Evolutionary conservation across 2,113 vertebrate genomes (phyloP).

Genomic region (Centropus unirufus): DNA sequence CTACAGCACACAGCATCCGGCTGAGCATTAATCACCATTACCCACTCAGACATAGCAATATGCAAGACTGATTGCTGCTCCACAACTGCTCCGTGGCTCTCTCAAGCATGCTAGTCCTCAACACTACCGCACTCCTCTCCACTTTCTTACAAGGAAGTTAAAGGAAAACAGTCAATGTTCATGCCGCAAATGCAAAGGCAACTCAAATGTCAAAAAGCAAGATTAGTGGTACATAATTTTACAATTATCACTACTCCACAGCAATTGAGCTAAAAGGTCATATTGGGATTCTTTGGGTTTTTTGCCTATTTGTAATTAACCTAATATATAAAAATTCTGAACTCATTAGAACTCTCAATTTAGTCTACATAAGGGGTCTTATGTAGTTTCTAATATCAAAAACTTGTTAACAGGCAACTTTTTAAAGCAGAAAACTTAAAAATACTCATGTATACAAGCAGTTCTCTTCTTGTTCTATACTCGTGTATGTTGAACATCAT

Average conservation of each 20-base stretch:
- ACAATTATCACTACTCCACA: neutral
- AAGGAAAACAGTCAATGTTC: neutral
- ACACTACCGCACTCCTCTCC: neutral
- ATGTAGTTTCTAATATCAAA: no score
- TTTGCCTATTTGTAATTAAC: neutral
- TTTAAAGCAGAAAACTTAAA: neutral
- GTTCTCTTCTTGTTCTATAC: neutral
- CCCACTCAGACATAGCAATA: conserved; percentile 25
- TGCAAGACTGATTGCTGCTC: conserved; percentile 14
- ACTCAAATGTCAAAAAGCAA: neutral
- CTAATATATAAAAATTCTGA: neutral
- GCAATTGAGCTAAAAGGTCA: neutral
- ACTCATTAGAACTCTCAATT: neutral
- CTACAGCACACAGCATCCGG: neutral
- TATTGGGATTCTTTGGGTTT: neutral
- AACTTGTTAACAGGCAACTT: neutral
- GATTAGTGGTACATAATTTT: neutral
- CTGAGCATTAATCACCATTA: conserved; percentile 53
- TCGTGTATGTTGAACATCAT: rapidly evolving
- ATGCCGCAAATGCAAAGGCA: neutral
- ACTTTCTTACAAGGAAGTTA: neutral
- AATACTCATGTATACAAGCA: neutral
- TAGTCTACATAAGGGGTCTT: neutral
- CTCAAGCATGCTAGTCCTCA: neutral
- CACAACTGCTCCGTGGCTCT: neutral